Evolutionary conservation across 2,113 vertebrate species (phyloP), one percentile per base, ranked within the genome.

Genomic region (Colaptes auratus): DNA sequence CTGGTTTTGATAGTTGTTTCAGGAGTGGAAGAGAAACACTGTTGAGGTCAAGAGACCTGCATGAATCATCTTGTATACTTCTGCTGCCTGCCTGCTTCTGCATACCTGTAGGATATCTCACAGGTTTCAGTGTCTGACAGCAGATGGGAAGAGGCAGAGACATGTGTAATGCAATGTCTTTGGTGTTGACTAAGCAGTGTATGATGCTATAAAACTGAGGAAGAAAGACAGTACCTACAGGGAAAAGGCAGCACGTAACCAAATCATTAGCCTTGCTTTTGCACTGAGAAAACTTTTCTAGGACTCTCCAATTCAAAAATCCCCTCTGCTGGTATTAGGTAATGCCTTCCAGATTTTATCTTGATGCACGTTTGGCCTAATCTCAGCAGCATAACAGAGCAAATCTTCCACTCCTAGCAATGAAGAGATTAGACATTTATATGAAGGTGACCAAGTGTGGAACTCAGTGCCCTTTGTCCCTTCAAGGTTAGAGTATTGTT

Each of bases 401-500:
- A 91, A 65, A 61, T 44, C 33, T 56, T 64, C 18, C 21, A 46
- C 25, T 91, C 10, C 16, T 65, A 72, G 30, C 17, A 89, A n/a
- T 30, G 14, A 86, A 75, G 55, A 58, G 4, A n/a, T 56, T 64
- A 8, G 48, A 35, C 5, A 9, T 72, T 79, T 66, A 30, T 69
- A 55, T 7, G 18, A 74, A 48, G 23, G 12, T 79, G 48, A 28
- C 31, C 15, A 74, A 58, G 35, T 72, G 12, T 70, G 44, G 42
- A 88, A 74, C 7, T 60, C 23, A 3, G 48, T 82, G 77, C 56
- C 86, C 86, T 90, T 92, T 94, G 61, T 78, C 33, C 61, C 7
- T 78, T 50, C 83, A 59, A 88, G 63, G 86, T 94, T 84, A 91
- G 52, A 74, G 7, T 89, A 74, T 69, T 75, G 13, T 88, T 91